These are phyloP conservation scores for Amphipyra berbera DNA, from an alignment of 2,888 invertebrate species.

Conservation along the genomic window DNA sequence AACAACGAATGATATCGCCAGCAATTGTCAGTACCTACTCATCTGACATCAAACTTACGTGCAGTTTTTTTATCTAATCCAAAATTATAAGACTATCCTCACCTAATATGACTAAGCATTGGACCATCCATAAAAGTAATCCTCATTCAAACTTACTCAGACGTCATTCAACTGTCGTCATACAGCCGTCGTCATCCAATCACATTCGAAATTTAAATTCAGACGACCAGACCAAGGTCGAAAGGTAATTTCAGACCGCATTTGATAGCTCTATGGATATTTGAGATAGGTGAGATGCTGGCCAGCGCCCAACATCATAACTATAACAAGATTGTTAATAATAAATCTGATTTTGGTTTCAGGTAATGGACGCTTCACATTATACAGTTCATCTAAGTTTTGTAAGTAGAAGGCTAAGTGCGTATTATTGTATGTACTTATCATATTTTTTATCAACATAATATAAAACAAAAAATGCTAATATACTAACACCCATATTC, in stretches of 20 bases:
- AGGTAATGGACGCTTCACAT: slow-evolving; percentile 55
- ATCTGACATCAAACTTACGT: too few species aligned
- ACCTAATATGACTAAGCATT: too few species aligned
- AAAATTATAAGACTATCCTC: too few species aligned
- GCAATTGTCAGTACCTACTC: too few species aligned
- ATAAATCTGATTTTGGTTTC: slow-evolving; percentile 49
- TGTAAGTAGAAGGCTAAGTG: slow-evolving; percentile 37
- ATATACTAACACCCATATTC: too few species aligned
- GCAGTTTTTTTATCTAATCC: too few species aligned
- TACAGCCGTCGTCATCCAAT: slow-evolving; percentile 4
- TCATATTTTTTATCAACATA: background rate
- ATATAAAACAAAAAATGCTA: too few species aligned
- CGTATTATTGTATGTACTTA: slow-evolving; percentile 1
- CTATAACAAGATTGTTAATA: slow-evolving; percentile 39
- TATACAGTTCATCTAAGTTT: slow-evolving; percentile 18
- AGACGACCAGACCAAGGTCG: slow-evolving; percentile 34
- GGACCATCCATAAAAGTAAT: too few species aligned
- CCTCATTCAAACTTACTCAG: too few species aligned
- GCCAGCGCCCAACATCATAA: slow-evolving; percentile 41
- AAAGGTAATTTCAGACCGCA: slow-evolving; percentile 30
- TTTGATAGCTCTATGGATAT: slow-evolving; percentile 39
- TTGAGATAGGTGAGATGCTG: slow-evolving; percentile 32
- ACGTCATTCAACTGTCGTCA: background rate
- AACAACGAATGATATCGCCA: too few species aligned
- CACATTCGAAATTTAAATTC: slow-evolving; percentile 18